Base-by-base conservation (phyloP, 2,797 vertebrate genomes). In the Microchirus variegatus region DNA sequence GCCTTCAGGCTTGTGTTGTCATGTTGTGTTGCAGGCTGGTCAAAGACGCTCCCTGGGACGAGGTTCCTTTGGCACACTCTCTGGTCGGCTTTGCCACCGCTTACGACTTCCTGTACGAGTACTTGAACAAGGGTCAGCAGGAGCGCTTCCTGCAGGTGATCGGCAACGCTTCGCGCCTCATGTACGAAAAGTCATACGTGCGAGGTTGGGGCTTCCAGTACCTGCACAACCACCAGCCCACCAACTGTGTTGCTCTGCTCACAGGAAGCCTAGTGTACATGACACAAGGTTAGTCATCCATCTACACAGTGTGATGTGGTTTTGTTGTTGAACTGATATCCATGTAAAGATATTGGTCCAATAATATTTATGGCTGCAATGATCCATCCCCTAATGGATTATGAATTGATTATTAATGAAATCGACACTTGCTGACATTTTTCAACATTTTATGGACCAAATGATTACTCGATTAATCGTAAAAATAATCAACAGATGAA, bases 181-280 rank as follows among this genome's bases (percentile, higher is more conserved):
- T 99, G 96, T 99, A 98, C 0, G 96, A 97, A 87, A 94, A 95
- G 45, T 99, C 98, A 0, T 97, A 95, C 71, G 90, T 93, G 51
- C 94, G 96, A 48, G 98, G 97, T 67, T 99, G 98, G 98, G 96
- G 97, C 0, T 99, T 98, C 90, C 98, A 99, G 76, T 99, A 99
- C 83, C 92, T 99, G 50, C 98, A 99, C 89, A 99, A 99, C 75
- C 98, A 99, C 84, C 98, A 99, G 81, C 98, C 98, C 75, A 99
- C 98, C 84, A 99, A 99, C 91, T 99, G 98, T 60, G 95, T 98
- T 85, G 98, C 98, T 63, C 92, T 99, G 63, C 92, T 99, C 69
- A 96, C 96, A 1, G 97, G 96, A 78, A 97, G 96, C 79, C 93
- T 99, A 15, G 88, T 99, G 61, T 93, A 97, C 81, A 97, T 99